Evolutionary conservation across 2,113 vertebrate species (phyloP).

Genomic region (Heterocephalus glaber): DNA sequence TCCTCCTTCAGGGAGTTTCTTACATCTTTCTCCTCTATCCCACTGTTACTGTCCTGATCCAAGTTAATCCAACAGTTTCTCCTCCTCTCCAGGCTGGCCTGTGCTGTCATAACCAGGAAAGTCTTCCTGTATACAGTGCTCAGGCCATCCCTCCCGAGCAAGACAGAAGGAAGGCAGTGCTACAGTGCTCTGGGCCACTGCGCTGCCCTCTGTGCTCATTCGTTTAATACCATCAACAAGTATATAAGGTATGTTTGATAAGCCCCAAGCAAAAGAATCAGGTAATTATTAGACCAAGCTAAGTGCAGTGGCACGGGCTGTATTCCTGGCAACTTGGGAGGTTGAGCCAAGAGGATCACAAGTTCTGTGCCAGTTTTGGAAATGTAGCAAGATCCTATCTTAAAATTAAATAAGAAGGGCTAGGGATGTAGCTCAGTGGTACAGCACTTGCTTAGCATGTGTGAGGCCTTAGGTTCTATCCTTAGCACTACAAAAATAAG

Average conservation of each 20-base stretch:
- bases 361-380: not conserved
- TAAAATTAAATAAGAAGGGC: not conserved
- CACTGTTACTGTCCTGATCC: not conserved
- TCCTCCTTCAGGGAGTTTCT: not conserved
- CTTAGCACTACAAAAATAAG: not conserved
- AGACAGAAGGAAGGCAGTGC: not conserved
- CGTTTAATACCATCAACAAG: not conserved
- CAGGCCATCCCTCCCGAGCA: not conserved
- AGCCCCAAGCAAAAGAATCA: not conserved
- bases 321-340: not conserved
- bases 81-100: not conserved
- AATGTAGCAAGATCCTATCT: not conserved
- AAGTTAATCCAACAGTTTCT: not conserved
- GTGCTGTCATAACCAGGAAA: accelerated
- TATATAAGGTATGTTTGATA: not conserved
- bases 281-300: not conserved
- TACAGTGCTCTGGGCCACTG: not conserved
- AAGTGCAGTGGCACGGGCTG: not conserved
- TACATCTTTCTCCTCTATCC: not conserved
- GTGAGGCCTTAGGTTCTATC: not conserved
- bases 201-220: not conserved
- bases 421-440: not conserved
- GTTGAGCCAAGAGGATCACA: not conserved
- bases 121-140: not conserved
- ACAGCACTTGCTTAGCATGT: not conserved